A percentile compares a stretch with the other conserved stretches of the same genome.
phyloP scores from a whole-genome alignment of 2,888 invertebrate species.

The Thumatha senex region DNA sequence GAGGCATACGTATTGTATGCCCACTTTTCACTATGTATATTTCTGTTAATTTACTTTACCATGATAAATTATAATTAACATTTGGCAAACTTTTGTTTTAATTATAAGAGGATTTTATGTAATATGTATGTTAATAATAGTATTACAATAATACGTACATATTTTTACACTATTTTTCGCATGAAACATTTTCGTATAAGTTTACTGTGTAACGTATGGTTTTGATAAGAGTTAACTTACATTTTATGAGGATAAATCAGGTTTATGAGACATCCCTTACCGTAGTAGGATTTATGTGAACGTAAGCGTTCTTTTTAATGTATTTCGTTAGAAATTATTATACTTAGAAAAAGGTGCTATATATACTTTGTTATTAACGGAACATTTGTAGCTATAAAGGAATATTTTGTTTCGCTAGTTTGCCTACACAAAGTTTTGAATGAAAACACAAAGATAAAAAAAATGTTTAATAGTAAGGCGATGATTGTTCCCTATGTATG shows the following conservation, averaged over 20 bases:
- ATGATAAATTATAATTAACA: no score
- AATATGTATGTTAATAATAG: not conserved
- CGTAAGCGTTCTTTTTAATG: slow-evolving; percentile 58
- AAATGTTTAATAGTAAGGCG: slow-evolving; percentile 76
- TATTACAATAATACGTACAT: not conserved
- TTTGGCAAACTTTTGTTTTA: no score
- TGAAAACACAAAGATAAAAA: slow-evolving; percentile 79
- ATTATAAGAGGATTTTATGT: no score
- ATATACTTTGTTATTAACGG: no score
- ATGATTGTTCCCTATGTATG: slow-evolving; percentile 69
- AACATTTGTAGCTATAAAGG: no score
- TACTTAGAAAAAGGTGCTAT: no score
- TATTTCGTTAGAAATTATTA: slow-evolving; percentile 47
- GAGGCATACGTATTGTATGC: no score
- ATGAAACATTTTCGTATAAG: slow-evolving; percentile 40
- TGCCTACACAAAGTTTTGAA: slow-evolving; percentile 65
- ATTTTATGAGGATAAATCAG: slow-evolving; percentile 76
- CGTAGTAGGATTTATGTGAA: slow-evolving; percentile 73
- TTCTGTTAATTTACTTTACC: no score
- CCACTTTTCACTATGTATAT: no score
- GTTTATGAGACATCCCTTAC: slow-evolving; percentile 78
- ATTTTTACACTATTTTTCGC: slow-evolving; percentile 12
- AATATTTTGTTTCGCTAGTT: no score
- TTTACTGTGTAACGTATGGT: slow-evolving; percentile 58
- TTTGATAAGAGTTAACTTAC: slow-evolving; percentile 70